These are phyloP conservation scores for Zaprionus ghesquierei DNA, from an alignment of 1,140 invertebrate species.

Conservation along the genomic window DNA sequence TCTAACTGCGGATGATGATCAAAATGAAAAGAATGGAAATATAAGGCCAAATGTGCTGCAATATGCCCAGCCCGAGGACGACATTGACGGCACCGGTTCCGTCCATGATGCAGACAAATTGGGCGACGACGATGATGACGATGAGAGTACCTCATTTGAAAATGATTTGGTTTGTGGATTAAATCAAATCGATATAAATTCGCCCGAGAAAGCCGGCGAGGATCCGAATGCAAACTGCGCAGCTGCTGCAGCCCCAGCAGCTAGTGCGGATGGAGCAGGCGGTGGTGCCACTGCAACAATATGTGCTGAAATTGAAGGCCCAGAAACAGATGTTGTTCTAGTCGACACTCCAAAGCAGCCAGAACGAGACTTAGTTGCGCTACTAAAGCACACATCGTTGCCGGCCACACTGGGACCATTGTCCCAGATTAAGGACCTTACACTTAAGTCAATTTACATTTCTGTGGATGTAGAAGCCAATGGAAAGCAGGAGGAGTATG, in stretches of 20 bases:
- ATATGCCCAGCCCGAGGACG: slow-evolving; percentile 36
- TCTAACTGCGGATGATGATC: slow-evolving; percentile 82
- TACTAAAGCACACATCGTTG: slow-evolving; percentile 84
- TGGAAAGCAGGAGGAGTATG: slow-evolving; percentile 53
- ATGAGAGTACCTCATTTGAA: slow-evolving; percentile 84
- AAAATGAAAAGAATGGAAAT: slow-evolving; percentile 82
- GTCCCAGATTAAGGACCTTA: slow-evolving; percentile 71
- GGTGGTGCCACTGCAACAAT: slow-evolving; percentile 84
- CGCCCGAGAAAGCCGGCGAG: slow-evolving; percentile 68
- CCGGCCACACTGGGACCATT: slow-evolving; percentile 58
- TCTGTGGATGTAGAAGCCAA: slow-evolving; percentile 85
- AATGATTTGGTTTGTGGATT: slow-evolving; percentile 83
- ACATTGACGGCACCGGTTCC: slow-evolving; percentile 36
- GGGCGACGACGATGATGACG: slow-evolving; percentile 81
- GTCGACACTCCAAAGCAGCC: slow-evolving; percentile 88
- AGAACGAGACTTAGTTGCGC: slow-evolving; percentile 85
- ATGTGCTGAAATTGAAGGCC: slow-evolving; percentile 88
- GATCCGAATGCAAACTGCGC: slow-evolving; percentile 85
- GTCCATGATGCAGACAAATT: slow-evolving; percentile 20
- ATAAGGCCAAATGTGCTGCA: slow-evolving; percentile 51
- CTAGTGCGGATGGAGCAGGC: slow-evolving; percentile 86
- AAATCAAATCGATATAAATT: slow-evolving; percentile 82
- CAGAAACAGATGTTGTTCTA: slow-evolving; percentile 87
- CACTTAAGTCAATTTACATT: slow-evolving; percentile 84
- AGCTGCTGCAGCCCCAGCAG: slow-evolving; percentile 55